Percentiles rank a stretch among this genome's conserved stretches.
These are phyloP conservation scores for Sardinella longiceps DNA, from an alignment of 2,797 vertebrate genomes.

Conservation along the genomic window DNA sequence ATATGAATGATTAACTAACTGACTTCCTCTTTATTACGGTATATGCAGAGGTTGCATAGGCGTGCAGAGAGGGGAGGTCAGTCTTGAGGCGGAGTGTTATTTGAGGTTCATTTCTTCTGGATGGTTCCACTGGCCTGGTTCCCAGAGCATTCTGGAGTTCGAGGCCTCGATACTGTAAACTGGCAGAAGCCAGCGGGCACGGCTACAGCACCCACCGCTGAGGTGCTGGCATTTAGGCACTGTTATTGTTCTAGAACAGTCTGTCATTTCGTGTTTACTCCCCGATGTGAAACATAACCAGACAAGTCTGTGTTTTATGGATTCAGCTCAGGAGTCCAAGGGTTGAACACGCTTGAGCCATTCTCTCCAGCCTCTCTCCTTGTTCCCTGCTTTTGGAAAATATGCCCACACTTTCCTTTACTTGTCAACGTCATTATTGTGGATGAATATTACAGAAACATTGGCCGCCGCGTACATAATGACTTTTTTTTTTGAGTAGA, in stretches of 20 bases:
- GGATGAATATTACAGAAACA: background rate
- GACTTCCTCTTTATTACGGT: background rate
- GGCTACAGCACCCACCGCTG: background rate
- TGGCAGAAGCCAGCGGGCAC: background rate
- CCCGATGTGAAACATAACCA: background rate
- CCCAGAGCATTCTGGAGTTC: background rate
- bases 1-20: background rate
- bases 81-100: background rate
- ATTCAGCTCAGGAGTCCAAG: background rate
- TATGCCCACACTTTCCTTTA: background rate
- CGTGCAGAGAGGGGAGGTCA: background rate
- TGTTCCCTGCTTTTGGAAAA: background rate
- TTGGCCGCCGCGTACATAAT: background rate
- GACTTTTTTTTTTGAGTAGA: background rate
- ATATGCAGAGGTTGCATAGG: background rate
- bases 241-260: constrained; percentile 19
- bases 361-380: background rate
- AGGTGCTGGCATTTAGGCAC: background rate
- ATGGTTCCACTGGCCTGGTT: background rate
- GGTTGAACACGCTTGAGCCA: background rate
- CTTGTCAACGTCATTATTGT: constrained; percentile 6
- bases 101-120: background rate
- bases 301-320: background rate
- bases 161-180: background rate
- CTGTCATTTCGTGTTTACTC: constrained; percentile 21